Conservation (phyloP, 2,888 invertebrate genomes). For the Scrobipalpa atriplicella region DNA sequence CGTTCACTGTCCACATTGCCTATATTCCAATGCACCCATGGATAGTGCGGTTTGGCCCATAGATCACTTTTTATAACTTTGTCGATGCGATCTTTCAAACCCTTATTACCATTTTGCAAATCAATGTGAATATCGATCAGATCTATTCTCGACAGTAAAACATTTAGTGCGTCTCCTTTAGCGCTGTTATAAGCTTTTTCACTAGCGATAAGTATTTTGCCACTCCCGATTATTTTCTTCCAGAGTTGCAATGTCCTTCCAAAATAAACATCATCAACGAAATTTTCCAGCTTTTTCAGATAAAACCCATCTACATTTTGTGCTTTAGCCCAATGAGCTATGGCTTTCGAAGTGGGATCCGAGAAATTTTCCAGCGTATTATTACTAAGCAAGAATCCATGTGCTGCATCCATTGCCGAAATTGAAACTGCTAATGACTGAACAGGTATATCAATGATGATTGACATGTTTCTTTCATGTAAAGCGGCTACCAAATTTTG, state of each 20-base stretch:
- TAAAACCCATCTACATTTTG: constrained; percentile 95
- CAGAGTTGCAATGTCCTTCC: constrained; percentile 84
- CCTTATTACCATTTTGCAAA: constrained; percentile 79
- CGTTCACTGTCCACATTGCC: constrained; percentile 85
- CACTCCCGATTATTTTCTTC: constrained; percentile 85
- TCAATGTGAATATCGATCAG: constrained; percentile 87
- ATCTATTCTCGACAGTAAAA: constrained; percentile 86
- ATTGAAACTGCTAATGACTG: constrained; percentile 61
- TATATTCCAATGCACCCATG: constrained; percentile 92
- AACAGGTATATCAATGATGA: constrained; percentile 90
- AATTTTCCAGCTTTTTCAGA: constrained; percentile 89
- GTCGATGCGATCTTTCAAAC: constrained; percentile 83
- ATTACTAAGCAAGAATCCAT: constrained; percentile 68
- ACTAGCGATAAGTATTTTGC: constrained; percentile 86
- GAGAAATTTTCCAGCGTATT: constrained; percentile 60
- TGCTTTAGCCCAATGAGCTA: constrained; percentile 73
- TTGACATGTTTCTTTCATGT: constrained; percentile 87
- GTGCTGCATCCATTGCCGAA: constrained; percentile 47
- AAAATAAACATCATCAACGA: constrained; percentile 84
- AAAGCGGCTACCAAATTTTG: constrained; percentile 83
- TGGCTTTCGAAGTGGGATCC: constrained; percentile 66
- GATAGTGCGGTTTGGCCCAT: constrained; percentile 84
- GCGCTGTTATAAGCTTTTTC: constrained; percentile 79
- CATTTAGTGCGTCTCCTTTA: constrained; percentile 74
- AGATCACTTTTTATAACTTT: constrained; percentile 81